phyloP scores from a whole-genome alignment of 1,140 invertebrate species.

The Sesamia nonagrioides region DNA sequence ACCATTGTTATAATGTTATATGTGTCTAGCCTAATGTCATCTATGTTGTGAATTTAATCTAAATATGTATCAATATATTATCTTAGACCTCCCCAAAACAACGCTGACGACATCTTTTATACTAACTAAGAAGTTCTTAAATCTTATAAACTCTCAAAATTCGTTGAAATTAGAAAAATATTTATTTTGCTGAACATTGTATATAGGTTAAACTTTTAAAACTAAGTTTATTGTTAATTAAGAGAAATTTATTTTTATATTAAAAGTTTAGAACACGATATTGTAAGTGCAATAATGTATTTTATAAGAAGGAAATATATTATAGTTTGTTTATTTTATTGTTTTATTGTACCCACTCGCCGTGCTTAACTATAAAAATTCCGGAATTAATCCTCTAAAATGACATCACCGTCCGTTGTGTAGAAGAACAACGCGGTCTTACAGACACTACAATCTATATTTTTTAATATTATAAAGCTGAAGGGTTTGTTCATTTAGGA shows the following conservation, averaged over 20 bases:
- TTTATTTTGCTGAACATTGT: conserved; percentile 36
- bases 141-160: not conserved
- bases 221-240: conserved; percentile 37
- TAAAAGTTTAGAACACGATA: conserved; percentile 54
- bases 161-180: conserved; percentile 21
- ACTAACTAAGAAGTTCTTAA: not conserved
- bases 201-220: conserved; percentile 21
- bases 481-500: too few relatives aligned
- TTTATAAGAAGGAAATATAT: conserved; percentile 57
- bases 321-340: conserved; percentile 61
- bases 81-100: too few relatives aligned
- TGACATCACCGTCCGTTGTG: too few relatives aligned
- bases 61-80: too few relatives aligned
- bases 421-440: too few relatives aligned
- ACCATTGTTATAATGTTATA: too few relatives aligned
- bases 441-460: too few relatives aligned
- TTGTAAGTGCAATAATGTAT: conserved; percentile 60
- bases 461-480: too few relatives aligned
- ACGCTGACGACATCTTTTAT: not conserved
- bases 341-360: not conserved
- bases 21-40: not conserved
- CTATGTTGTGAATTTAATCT: not conserved
- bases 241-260: conserved; percentile 61
- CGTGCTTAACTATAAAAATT: too few relatives aligned
- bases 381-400: too few relatives aligned